These are phyloP conservation scores for Fragariocoptes setiger DNA, from an alignment of 1,140 invertebrate species.

Conservation along the genomic window DNA sequence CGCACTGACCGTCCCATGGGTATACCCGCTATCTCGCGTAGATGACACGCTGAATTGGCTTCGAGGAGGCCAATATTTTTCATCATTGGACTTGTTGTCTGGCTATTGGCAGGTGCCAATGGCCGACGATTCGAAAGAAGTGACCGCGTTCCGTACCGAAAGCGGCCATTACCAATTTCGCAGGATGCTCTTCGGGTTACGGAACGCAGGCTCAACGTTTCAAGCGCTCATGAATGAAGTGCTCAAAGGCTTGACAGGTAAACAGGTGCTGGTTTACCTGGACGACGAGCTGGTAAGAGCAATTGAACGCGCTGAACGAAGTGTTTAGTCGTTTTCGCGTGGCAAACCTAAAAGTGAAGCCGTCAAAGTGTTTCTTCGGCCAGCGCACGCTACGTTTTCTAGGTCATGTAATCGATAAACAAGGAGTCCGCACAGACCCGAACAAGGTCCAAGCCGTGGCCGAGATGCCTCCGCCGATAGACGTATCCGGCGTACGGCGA, in stretches of 20 bases:
- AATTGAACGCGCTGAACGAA: not conserved
- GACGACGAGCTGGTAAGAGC: slow-evolving; percentile 11
- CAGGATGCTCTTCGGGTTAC: slow-evolving; percentile 10
- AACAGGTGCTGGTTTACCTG: slow-evolving; percentile 8
- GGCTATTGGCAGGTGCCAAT: slow-evolving; percentile 9
- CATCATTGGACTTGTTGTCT: slow-evolving; percentile 6
- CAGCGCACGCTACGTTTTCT: slow-evolving; percentile 5
- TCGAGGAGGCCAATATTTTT: slow-evolving; percentile 6
- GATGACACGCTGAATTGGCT: slow-evolving; percentile 7
- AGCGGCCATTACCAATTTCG: not conserved
- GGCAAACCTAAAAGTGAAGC: slow-evolving; percentile 4
- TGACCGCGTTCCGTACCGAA: slow-evolving; percentile 6
- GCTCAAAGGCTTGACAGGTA: slow-evolving; percentile 1
- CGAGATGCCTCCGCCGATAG: slow-evolving; percentile 6
- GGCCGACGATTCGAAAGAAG: slow-evolving; percentile 1
- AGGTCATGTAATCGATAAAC: slow-evolving; percentile 5
- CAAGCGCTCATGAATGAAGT: slow-evolving; percentile 10
- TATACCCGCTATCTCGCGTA: slow-evolving; percentile 7
- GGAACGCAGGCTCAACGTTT: slow-evolving; percentile 8
- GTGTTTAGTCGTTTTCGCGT: not conserved
- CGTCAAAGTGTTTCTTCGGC: slow-evolving; percentile 7
- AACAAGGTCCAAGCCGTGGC: slow-evolving; percentile 5
- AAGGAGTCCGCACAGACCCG: slow-evolving; percentile 7
- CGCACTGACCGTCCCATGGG: slow-evolving; percentile 1
- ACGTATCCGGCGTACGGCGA: slow-evolving; percentile 15